Evolutionary conservation across 1,140 invertebrate genomes (phyloP).

Genomic region (Drosophila littoralis): DNA sequence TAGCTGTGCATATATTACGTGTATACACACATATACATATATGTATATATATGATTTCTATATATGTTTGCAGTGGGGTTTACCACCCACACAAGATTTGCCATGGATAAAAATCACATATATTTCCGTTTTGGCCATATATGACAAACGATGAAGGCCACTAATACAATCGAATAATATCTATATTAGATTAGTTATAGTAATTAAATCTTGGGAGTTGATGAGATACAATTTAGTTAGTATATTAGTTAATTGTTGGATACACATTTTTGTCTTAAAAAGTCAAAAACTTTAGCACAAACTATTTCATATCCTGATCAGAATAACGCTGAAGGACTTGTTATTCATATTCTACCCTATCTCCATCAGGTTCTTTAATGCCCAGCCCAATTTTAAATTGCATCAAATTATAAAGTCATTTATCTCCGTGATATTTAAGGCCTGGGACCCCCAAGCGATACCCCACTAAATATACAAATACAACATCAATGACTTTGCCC

Average conservation of each 20-base stretch:
- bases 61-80: background rate
- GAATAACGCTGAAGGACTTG: too few relatives aligned
- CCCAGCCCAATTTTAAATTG: background rate
- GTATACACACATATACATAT: too few relatives aligned
- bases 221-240: background rate
- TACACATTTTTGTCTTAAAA: too few relatives aligned
- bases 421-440: constrained; percentile 2
- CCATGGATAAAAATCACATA: background rate
- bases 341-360: too few relatives aligned
- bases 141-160: constrained; percentile 52
- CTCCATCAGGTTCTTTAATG: background rate
- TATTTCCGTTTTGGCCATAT: constrained; percentile 29
- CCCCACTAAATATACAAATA: constrained; percentile 14
- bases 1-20: constrained; percentile 9
- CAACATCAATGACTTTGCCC: constrained; percentile 73
- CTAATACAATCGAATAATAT: background rate
- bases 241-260: too few relatives aligned
- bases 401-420: constrained; percentile 1
- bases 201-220: background rate
- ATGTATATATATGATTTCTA: constrained; percentile 17
- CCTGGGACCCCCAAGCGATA: constrained; percentile 1
- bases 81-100: constrained; percentile 14
- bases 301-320: too few relatives aligned
- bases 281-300: too few relatives aligned
- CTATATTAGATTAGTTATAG: background rate